Conservation (phyloP, 1,140 invertebrate genomes). For the Apocrypta bakeri region DNA sequence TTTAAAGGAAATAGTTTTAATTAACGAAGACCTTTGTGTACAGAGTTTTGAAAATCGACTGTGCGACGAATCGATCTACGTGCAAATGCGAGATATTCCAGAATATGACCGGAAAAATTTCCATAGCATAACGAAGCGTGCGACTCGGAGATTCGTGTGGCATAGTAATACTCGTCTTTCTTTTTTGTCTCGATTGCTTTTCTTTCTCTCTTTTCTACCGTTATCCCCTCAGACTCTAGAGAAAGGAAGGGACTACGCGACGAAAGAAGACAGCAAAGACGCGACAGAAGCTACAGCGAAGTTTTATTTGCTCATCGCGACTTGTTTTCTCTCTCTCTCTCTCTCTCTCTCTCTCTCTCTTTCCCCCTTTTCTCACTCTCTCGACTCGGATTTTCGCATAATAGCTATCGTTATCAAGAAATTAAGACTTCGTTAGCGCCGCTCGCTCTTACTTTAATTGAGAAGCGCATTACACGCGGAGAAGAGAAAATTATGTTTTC, state of each 20-base stretch:
- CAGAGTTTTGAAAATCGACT: slow-evolving; percentile 28
- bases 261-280: not conserved
- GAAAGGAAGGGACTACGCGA: not conserved
- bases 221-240: not conserved
- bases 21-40: slow-evolving; percentile 21
- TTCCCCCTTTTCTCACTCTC: not conserved
- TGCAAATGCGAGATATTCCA: slow-evolving; percentile 17
- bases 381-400: slow-evolving; percentile 12
- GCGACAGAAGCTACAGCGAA: not conserved
- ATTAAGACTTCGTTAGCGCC: slow-evolving; percentile 41
- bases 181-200: not conserved
- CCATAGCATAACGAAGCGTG: slow-evolving; percentile 49
- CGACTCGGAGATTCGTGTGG: not conserved
- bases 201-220: not conserved
- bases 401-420: slow-evolving; percentile 46
- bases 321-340: too few species aligned
- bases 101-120: slow-evolving; percentile 40
- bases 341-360: slow-evolving; percentile 11
- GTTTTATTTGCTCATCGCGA: slow-evolving; percentile 38
- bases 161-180: not conserved
- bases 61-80: slow-evolving; percentile 28
- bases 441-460: slow-evolving; percentile 38
- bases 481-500: slow-evolving; percentile 27
- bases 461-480: slow-evolving; percentile 17
- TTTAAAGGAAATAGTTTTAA: too few species aligned